These are phyloP conservation scores for Halcyon smyrnensis DNA, from an alignment of 2,797 vertebrate species.

Conservation along the genomic window DNA sequence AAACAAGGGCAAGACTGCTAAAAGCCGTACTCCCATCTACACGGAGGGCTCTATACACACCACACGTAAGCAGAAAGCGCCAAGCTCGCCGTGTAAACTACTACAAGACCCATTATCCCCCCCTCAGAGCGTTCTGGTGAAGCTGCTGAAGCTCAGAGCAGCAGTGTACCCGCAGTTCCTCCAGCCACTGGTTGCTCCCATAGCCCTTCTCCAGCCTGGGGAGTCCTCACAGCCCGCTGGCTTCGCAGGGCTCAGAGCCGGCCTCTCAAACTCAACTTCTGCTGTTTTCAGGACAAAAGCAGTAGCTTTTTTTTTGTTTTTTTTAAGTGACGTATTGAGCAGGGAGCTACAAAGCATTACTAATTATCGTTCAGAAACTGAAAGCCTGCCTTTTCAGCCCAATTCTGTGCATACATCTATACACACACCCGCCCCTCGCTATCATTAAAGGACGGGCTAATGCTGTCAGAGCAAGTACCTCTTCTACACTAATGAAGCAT, in stretches of 20 bases:
- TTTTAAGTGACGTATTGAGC: not conserved
- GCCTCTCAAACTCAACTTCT: not conserved
- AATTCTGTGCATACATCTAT: not conserved
- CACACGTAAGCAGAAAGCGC: not conserved
- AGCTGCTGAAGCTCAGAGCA: not conserved
- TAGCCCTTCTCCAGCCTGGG: not conserved
- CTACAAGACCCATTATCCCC: not conserved
- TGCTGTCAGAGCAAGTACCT: conserved; percentile 16
- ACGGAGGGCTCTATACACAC: fast-evolving
- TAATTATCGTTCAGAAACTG: not conserved
- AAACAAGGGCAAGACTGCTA: not conserved
- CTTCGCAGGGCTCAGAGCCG: not conserved
- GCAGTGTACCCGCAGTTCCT: conserved; percentile 33
- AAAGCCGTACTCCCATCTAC: fast-evolving
- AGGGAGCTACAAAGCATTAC: not conserved
- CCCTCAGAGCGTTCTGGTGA: not conserved
- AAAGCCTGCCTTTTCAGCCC: not conserved
- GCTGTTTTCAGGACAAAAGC: not conserved
- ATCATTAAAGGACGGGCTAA: conserved; percentile 21
- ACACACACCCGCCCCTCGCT: not conserved
- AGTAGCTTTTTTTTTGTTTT: not conserved
- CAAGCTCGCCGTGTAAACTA: not conserved
- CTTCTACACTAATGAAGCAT: conserved; percentile 57
- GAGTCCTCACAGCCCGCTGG: not conserved
- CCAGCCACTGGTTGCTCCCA: conserved; percentile 79